phyloP scores from a whole-genome alignment of 2,113 vertebrate genomes.

The Phalacrocorax carbo region DNA sequence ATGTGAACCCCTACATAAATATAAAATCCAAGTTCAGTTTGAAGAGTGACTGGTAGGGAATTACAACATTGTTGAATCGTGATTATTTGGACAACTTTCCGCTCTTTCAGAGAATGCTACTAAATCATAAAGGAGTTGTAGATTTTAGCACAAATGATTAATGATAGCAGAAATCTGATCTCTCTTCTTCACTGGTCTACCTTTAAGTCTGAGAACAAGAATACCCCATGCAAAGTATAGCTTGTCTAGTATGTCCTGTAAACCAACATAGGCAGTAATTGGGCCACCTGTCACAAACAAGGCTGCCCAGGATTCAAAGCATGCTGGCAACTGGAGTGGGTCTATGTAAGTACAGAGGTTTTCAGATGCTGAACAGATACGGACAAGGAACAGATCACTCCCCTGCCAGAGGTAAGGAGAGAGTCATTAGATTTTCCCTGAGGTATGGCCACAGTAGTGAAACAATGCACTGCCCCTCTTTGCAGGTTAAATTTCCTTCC shows the following conservation, averaged over 20 bases:
- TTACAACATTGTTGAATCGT: neutral
- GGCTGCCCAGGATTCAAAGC: neutral
- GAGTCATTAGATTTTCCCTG: fast-evolving
- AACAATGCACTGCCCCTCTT: neutral
- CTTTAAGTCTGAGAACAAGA: neutral
- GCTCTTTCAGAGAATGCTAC: neutral
- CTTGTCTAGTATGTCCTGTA: neutral
- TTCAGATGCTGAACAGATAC: neutral
- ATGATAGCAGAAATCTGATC: neutral
- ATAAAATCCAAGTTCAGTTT: neutral
- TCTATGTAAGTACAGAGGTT: neutral
- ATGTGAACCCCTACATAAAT: neutral
- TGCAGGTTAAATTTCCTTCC: neutral
- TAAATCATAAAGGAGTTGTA: neutral
- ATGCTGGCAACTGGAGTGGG: neutral
- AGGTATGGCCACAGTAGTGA: neutral
- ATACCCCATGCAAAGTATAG: neutral
- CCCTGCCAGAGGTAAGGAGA: neutral
- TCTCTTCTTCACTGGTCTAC: neutral
- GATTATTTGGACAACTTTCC: neutral
- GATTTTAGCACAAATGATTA: neutral
- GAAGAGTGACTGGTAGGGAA: neutral
- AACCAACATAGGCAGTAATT: neutral
- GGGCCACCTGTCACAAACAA: neutral
- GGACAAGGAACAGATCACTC: neutral